Base-by-base conservation (phyloP, 2,113 vertebrate species). In the Mobula hypostoma region DNA sequence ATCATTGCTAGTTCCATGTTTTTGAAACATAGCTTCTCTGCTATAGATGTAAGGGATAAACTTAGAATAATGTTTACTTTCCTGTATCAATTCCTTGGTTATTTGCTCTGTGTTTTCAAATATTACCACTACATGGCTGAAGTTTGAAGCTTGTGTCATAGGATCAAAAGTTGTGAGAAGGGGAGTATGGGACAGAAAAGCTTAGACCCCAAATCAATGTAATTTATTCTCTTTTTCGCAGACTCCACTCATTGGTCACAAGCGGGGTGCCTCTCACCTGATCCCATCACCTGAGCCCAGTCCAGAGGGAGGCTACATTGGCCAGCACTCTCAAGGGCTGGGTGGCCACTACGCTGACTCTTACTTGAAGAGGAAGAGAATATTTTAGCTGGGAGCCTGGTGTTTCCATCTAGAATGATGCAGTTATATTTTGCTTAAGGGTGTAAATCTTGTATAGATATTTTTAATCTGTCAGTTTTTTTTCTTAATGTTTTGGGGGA, bases 311-410 rank as follows among this genome's bases (percentile, higher is more conserved):
- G 96, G 97, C 94, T 99, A 99, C 6, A 97, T 98, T 91, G 98
- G 98, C 72, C 98, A 99, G 96, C 98, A 99, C 95, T 99, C 98
- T 48, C 98, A 98, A 95, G 98, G 98, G 94, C 97, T 99, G 0
- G 98, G 98, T 0, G 98, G 98, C 29, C 98, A 99, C 95, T 99
- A 98, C 12, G 98, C 98, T 0, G 98, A 99, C 96, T 98, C 98
- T 95, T 98, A 99, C 96, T 96, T 99, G 94, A 98, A 99, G 95
- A 96, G 98, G 95, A 99, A 98, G 96, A 97, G 98, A 94, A 98
- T 98, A 95, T 98, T 98, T 96, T 99, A 96, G 96, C 94, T 79
- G 11, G 83, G 36, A 95, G 74, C 21, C 29, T 58, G 74, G 85
- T 19, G 94, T 90, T 90, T 61, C 85, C 85, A 90, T 68, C 61